Percentiles rank a stretch among this genome's conserved stretches.
phyloP scores from a whole-genome alignment of 2,888 invertebrate species.

The Pollenia griseotomentosa region DNA sequence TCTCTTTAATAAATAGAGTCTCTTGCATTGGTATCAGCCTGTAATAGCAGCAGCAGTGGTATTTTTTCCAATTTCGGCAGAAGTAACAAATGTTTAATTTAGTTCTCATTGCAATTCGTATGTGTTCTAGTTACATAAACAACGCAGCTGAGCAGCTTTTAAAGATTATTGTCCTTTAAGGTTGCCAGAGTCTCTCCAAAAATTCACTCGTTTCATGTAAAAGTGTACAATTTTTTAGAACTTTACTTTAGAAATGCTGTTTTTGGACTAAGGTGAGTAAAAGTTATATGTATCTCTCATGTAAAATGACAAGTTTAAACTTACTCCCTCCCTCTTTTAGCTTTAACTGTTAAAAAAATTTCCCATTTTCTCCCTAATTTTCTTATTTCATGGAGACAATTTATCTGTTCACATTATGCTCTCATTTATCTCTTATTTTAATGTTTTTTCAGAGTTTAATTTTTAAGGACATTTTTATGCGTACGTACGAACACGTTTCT shows the following conservation, averaged over 20 bases:
- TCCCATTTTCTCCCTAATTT: neutral
- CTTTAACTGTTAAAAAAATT: neutral
- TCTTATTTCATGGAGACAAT: neutral
- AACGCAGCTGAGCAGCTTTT: conserved; percentile 17
- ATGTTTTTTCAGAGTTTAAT: neutral
- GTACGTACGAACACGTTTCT: neutral
- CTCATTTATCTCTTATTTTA: neutral
- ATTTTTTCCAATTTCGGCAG: conserved; percentile 9
- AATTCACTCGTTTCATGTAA: conserved; percentile 7
- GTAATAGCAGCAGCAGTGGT: neutral
- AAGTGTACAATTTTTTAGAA: neutral
- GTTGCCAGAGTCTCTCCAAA: neutral
- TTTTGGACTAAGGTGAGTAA: conserved; percentile 27
- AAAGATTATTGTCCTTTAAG: conserved; percentile 48
- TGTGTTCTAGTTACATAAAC: conserved; percentile 43
- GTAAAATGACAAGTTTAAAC: neutral
- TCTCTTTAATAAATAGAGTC: neutral
- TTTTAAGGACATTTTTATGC: neutral
- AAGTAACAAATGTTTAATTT: conserved; percentile 57
- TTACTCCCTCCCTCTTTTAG: neutral
- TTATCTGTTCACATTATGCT: neutral
- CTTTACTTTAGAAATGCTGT: neutral
- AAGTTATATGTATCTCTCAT: neutral
- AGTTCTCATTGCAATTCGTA: neutral
- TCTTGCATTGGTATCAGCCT: neutral